A percentile compares a stretch with the other conserved stretches of the same genome.
These are phyloP conservation scores for Leptura quadrifasciata DNA, from an alignment of 2,888 invertebrate genomes.

Conservation along the genomic window DNA sequence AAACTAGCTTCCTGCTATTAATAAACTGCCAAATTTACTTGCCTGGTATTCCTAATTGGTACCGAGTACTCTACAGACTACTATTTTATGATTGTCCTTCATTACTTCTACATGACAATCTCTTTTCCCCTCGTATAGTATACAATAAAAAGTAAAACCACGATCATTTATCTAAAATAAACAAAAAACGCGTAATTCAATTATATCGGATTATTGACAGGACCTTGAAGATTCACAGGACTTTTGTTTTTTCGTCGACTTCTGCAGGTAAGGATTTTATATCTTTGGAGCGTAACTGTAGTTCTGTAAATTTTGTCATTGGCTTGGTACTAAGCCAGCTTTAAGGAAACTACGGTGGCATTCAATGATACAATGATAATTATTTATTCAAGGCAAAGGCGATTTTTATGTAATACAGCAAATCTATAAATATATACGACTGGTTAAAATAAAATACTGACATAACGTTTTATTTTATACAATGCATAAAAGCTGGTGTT, in stretches of 20 bases:
- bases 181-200: conserved; percentile 15
- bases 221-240: conserved; percentile 20
- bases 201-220: conserved; percentile 20
- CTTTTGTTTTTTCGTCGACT: conserved; percentile 9
- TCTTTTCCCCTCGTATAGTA: neutral
- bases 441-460: neutral
- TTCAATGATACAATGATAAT: conserved; percentile 39
- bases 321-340: neutral
- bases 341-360: conserved; percentile 37
- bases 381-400: conserved; percentile 42
- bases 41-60: too few species aligned
- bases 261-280: neutral
- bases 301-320: neutral
- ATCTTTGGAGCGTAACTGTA: conserved; percentile 13
- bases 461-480: neutral
- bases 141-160: neutral
- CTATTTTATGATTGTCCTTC: too few species aligned
- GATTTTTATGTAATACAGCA: conserved; percentile 42
- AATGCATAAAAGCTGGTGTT: neutral
- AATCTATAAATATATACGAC: conserved; percentile 7
- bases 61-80: too few species aligned
- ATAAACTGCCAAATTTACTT: too few species aligned
- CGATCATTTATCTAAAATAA: conserved; percentile 13
- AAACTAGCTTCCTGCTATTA: too few species aligned
- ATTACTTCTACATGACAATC: too few species aligned